Evolutionary conservation across 2,888 invertebrate genomes (phyloP).

Genomic region (Pheosia gnoma): DNA sequence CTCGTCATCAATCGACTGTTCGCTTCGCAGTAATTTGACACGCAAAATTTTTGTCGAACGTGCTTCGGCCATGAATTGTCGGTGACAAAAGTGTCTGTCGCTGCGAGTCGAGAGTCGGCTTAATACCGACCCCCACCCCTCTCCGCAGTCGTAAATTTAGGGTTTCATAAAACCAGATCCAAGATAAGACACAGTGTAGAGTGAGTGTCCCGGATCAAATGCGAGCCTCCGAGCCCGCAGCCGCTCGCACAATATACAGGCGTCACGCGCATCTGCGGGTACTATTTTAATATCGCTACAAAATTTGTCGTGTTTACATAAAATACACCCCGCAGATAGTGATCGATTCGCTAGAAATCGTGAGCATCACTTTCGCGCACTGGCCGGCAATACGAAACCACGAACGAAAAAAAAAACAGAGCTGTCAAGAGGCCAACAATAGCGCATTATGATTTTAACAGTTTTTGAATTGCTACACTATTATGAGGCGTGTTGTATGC

Average conservation of each 20-base stretch:
- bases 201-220: constrained; percentile 81
- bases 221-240: constrained; percentile 70
- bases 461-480: constrained; percentile 78
- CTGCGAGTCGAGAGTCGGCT: constrained; percentile 77
- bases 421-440: constrained; percentile 79
- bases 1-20: constrained; percentile 64
- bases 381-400: constrained; percentile 67
- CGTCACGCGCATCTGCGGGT: constrained; percentile 75
- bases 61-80: constrained; percentile 77
- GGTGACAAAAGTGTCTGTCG: constrained; percentile 80
- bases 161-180: constrained; percentile 84
- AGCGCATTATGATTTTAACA: constrained; percentile 82
- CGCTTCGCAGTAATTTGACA: constrained; percentile 69
- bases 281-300: constrained; percentile 65
- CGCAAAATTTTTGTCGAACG: constrained; percentile 78
- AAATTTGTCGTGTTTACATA: constrained; percentile 83
- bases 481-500: constrained; percentile 82
- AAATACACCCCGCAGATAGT: constrained; percentile 75
- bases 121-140: constrained; percentile 77
- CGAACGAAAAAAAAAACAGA: constrained; percentile 61
- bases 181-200: constrained; percentile 83
- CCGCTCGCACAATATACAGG: constrained; percentile 74
- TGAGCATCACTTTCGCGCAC: constrained; percentile 67
- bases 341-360: constrained; percentile 75
- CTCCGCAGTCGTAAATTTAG: constrained; percentile 83